Evolutionary conservation across 2,888 invertebrate genomes (phyloP).

Genomic region (Ophion obscuratus): DNA sequence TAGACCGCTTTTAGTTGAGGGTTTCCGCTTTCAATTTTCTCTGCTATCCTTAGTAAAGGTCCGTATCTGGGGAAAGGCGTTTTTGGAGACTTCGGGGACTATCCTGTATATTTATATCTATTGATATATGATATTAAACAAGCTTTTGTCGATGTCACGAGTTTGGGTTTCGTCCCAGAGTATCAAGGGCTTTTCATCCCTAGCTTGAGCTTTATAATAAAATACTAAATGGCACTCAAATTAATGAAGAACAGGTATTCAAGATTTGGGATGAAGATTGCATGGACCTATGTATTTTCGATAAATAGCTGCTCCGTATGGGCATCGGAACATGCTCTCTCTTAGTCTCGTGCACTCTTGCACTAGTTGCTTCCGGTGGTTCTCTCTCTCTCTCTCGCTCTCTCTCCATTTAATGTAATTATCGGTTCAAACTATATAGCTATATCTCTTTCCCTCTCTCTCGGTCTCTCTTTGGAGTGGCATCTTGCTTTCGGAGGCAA

Average conservation of each 20-base stretch:
- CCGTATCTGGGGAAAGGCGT: background rate
- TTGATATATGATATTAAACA: background rate
- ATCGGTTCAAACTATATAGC: conserved; percentile 34
- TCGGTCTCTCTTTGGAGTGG: conserved; percentile 17
- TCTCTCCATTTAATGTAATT: conserved; percentile 57
- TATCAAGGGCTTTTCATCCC: conserved; percentile 11
- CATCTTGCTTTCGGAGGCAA: conserved; percentile 52
- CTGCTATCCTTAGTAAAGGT: background rate
- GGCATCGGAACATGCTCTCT: background rate
- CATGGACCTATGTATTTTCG: background rate
- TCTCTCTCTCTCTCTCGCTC: background rate
- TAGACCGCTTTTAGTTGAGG: conserved; percentile 70
- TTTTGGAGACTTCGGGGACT: background rate
- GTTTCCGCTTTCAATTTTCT: conserved; percentile 50
- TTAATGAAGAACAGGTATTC: conserved; percentile 12
- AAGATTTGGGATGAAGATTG: background rate
- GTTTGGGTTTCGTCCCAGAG: background rate
- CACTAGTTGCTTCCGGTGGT: conserved; percentile 53
- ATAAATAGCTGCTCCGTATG: background rate
- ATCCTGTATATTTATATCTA: background rate
- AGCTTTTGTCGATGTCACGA: background rate
- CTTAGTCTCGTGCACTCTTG: conserved; percentile 6
- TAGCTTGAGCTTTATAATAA: background rate
- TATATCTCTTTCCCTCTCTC: background rate
- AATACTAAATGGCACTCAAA: background rate